These are phyloP conservation scores for Acyrthosiphon pisum DNA, from an alignment of 1,140 invertebrate species.

Conservation along the genomic window DNA sequence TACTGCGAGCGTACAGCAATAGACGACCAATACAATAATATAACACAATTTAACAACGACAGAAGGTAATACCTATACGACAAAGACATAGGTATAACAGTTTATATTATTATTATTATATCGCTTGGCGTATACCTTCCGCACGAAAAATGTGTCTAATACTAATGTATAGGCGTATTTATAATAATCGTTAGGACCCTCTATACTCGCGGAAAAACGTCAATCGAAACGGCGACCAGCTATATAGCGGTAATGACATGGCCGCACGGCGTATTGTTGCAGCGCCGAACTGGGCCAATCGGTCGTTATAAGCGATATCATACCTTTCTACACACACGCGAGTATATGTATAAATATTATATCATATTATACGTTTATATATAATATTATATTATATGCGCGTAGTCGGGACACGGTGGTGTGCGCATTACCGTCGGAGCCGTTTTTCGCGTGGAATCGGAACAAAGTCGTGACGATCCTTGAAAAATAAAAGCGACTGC, in stretches of 20 bases:
- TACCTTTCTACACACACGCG: background rate
- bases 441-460: slow-evolving; percentile 20
- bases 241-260: background rate
- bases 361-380: background rate
- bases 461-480: slow-evolving; percentile 50
- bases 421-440: background rate
- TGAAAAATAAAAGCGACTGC: slow-evolving; percentile 23
- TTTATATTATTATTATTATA: background rate
- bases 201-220: background rate
- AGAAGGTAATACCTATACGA: background rate
- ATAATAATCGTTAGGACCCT: background rate
- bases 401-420: background rate
- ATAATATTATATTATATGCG: background rate
- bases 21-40: background rate
- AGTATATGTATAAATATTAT: background rate
- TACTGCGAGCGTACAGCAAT: background rate
- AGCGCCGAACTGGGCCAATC: slow-evolving; percentile 6
- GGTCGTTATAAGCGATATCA: background rate
- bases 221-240: background rate
- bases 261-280: background rate
- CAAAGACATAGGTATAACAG: background rate
- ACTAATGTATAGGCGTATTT: background rate
- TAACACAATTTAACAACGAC: background rate
- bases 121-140: background rate
- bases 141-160: background rate